Conservation (phyloP, 2,888 invertebrate species). For the Hanleya hanleyi region DNA sequence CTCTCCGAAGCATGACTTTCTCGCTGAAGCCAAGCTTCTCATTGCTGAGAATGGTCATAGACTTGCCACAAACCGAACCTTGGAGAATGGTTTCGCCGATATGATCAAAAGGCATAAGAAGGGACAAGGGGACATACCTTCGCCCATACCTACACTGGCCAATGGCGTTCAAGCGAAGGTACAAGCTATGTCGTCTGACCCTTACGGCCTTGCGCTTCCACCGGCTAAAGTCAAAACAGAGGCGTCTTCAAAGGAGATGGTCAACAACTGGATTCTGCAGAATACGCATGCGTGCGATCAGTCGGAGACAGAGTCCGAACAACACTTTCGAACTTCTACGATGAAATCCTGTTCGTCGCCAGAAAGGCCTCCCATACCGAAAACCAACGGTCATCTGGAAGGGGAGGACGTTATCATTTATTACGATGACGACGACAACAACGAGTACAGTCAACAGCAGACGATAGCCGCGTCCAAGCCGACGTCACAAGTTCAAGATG, state of each 20-base stretch:
- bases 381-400: background rate
- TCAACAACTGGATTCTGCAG: constrained; percentile 3
- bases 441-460: too few species aligned
- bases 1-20: background rate
- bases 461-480: background rate
- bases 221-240: background rate
- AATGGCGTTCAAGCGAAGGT: background rate
- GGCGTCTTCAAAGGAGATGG: background rate
- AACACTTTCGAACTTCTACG: background rate
- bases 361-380: background rate
- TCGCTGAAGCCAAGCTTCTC: background rate
- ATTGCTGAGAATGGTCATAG: background rate
- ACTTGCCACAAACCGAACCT: background rate
- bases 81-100: background rate
- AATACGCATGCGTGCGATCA: background rate
- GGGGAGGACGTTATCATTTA: too few species aligned
- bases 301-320: background rate
- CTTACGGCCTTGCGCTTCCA: background rate
- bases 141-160: background rate
- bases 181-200: background rate
- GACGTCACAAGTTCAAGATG: background rate
- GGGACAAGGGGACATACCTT: background rate
- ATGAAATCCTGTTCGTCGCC: background rate
- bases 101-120: background rate
- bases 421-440: background rate